These are phyloP conservation scores for Acanthosoma haemorrhoidale DNA, from an alignment of 2,888 invertebrate genomes.

Conservation along the genomic window DNA sequence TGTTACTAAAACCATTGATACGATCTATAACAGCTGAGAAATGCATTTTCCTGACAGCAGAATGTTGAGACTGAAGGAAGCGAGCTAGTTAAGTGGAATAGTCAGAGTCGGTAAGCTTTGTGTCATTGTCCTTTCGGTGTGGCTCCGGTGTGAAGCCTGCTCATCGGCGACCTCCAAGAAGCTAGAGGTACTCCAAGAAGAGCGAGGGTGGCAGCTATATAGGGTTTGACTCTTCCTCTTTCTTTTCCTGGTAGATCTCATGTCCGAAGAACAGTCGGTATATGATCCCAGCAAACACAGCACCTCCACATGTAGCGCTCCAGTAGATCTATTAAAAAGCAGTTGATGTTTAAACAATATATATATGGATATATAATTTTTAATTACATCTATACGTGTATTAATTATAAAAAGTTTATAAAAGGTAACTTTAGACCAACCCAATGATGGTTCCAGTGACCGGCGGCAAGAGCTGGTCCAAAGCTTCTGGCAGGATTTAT, in stretches of 20 bases:
- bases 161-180: neutral
- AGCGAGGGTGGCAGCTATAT: conserved; percentile 19
- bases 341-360: too few species aligned
- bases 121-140: neutral
- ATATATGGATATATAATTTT: too few species aligned
- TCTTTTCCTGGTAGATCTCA: conserved; percentile 25
- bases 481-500: conserved; percentile 66
- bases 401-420: too few species aligned
- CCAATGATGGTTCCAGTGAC: conserved; percentile 63
- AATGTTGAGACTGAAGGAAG: too few species aligned
- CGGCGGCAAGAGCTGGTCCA: conserved; percentile 66
- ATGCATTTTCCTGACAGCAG: neutral
- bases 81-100: neutral
- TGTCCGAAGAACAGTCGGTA: conserved; percentile 45
- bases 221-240: conserved; percentile 26
- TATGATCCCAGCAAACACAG: conserved; percentile 47
- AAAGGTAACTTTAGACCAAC: too few species aligned
- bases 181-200: conserved; percentile 6
- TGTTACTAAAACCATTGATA: too few species aligned
- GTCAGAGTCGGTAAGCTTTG: neutral
- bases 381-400: neutral
- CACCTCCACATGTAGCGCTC: conserved; percentile 56
- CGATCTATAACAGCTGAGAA: neutral
- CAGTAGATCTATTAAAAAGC: conserved; percentile 56
- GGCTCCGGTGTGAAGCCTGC: too few species aligned